These are phyloP conservation scores for Nasonovia ribisnigri DNA, from an alignment of 2,888 invertebrate species.

Conservation along the genomic window DNA sequence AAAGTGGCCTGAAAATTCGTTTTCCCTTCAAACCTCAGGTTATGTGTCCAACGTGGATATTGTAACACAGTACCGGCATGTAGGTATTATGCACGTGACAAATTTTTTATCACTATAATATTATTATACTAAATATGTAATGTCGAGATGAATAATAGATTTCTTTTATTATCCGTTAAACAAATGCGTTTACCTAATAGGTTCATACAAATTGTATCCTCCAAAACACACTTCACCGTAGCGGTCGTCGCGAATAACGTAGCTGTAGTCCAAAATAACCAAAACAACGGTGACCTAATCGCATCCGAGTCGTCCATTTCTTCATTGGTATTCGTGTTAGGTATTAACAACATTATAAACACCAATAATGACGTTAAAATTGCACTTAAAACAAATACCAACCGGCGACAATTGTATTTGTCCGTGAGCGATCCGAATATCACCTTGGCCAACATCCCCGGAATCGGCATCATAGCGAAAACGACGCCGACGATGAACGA, in stretches of 20 bases:
- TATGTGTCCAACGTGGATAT: background rate
- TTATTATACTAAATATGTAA: too few species aligned
- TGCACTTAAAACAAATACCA: background rate
- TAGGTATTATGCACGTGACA: too few species aligned
- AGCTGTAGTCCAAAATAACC: background rate
- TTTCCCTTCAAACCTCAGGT: too few species aligned
- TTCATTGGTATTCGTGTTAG: background rate
- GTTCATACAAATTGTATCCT: background rate
- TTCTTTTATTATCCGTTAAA: background rate
- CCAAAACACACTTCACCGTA: background rate
- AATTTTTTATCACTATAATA: too few species aligned
- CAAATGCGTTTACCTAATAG: background rate
- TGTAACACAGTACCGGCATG: background rate
- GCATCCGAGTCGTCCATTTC: background rate
- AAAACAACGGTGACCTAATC: background rate
- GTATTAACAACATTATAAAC: background rate
- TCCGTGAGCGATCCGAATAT: background rate
- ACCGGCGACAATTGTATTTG: background rate
- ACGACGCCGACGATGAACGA: background rate
- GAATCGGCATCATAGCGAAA: background rate
- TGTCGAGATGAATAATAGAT: background rate
- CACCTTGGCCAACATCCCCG: background rate
- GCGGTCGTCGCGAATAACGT: background rate
- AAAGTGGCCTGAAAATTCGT: too few species aligned
- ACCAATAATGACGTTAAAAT: background rate